Conservation (phyloP, 2,113 vertebrate species). For the Desmodus rotundus region DNA sequence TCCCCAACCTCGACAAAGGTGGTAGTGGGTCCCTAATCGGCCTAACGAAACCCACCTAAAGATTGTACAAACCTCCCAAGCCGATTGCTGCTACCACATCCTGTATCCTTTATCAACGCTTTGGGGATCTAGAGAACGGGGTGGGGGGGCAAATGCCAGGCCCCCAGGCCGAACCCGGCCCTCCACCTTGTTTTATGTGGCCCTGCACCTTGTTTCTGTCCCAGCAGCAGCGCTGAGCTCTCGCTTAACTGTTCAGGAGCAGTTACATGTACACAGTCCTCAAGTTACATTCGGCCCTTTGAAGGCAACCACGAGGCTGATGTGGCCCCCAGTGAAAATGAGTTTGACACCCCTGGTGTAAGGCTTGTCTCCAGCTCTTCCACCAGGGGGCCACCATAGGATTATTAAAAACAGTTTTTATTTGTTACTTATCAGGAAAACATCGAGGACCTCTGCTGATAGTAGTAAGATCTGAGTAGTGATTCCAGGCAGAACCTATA, state of each 20-base stretch:
- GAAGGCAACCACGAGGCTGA: no score
- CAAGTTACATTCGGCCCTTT: no score
- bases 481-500: background rate
- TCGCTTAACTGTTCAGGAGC: no score
- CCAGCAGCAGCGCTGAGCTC: no score
- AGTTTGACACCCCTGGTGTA: no score
- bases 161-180: no score
- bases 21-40: background rate
- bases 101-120: background rate
- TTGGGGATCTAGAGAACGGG: background rate
- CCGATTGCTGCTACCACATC: background rate
- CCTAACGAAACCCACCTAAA: background rate
- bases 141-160: no score
- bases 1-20: background rate
- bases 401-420: background rate
- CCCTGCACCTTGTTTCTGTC: no score
- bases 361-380: background rate
- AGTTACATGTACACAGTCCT: no score
- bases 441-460: background rate
- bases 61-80: background rate
- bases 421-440: background rate
- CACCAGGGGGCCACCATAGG: background rate
- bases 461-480: background rate
- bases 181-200: no score
- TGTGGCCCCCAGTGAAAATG: no score